Conservation (phyloP, 2,888 invertebrate genomes). For the Diaphora mendica region DNA sequence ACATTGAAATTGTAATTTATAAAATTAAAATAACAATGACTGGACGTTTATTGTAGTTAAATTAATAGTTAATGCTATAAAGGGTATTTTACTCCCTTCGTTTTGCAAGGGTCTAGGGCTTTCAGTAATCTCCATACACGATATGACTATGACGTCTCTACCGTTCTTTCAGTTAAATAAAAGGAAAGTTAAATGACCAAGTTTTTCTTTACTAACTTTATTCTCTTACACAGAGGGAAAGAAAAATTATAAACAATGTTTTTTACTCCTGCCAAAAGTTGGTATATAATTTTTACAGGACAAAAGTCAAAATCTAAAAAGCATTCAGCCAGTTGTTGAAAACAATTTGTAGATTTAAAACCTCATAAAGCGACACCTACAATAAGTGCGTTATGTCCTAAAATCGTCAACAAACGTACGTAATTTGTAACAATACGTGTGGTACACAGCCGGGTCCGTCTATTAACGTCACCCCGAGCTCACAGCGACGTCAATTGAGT, state of each 20-base stretch:
- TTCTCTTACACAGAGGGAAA: not conserved
- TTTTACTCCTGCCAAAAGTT: not conserved
- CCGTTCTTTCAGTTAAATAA: not conserved
- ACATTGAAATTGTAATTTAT: not conserved
- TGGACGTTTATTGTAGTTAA: not conserved
- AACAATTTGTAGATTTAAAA: not conserved
- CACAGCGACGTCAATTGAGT: slow-evolving; percentile 75
- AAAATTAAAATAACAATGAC: not conserved
- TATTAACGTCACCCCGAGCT: slow-evolving; percentile 57
- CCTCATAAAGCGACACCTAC: not conserved
- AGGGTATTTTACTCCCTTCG: not conserved
- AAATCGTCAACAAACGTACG: slow-evolving; percentile 8
- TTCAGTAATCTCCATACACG: not conserved
- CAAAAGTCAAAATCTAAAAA: not conserved
- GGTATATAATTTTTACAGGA: not conserved
- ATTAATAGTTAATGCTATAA: not conserved
- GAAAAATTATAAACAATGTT: not conserved
- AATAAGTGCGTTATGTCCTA: not conserved
- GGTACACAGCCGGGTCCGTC: slow-evolving; percentile 15
- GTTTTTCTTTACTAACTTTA: not conserved
- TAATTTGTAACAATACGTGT: slow-evolving; percentile 15
- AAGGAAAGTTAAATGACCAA: not conserved
- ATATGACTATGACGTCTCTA: not conserved
- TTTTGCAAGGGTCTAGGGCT: not conserved
- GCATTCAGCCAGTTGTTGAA: not conserved